These are phyloP conservation scores for Magallana nippona DNA, from an alignment of 2,888 invertebrate species.

Conservation along the genomic window DNA sequence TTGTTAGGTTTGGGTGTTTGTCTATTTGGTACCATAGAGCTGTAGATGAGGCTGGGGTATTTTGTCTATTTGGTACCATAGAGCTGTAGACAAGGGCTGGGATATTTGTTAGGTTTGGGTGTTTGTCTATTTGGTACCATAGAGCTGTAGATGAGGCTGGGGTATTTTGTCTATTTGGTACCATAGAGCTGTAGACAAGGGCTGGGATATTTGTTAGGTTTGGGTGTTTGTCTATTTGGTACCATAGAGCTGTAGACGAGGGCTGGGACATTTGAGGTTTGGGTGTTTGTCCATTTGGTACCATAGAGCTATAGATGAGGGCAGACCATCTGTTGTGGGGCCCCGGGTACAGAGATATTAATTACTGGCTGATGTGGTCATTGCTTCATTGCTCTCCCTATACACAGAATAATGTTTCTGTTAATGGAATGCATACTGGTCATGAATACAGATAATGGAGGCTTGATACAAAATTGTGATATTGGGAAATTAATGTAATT, in stretches of 20 bases:
- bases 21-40: background rate
- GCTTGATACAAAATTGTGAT: constrained; percentile 1
- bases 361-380: background rate
- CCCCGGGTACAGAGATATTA: background rate
- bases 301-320: background rate
- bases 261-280: too few relatives aligned
- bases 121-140: background rate
- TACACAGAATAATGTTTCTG: background rate
- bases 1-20: background rate
- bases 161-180: too few relatives aligned
- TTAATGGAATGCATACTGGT: background rate
- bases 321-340: background rate
- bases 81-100: background rate
- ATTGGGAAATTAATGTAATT: constrained; percentile 18
- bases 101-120: background rate
- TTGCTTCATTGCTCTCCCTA: background rate
- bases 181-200: background rate
- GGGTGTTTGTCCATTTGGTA: too few relatives aligned
- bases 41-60: background rate
- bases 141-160: background rate
- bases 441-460: background rate
- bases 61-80: background rate
- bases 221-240: too few relatives aligned
- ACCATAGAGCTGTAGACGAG: background rate
- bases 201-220: too few relatives aligned